Evolutionary conservation across 2,888 invertebrate genomes (phyloP), one percentile per base, ranked within the genome.

Genomic region (Megaustenia siamemsis): DNA sequence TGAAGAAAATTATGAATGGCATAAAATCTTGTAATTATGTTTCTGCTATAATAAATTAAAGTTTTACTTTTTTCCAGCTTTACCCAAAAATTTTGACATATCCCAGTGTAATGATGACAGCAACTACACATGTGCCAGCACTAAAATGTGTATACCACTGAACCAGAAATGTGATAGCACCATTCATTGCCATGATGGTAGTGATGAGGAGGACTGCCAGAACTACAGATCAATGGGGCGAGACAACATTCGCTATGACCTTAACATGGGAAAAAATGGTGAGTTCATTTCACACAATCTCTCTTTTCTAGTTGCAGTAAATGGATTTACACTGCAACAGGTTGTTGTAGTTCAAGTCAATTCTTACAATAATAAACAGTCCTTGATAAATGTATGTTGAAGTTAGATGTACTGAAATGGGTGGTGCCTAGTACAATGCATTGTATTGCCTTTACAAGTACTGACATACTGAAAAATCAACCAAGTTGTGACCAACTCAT

Each of bases 171-270:
- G 91, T 89, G 90, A 91, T 81, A 79, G 87, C 68, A 85, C 66
- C 2, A 85, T 91, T n/a, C 89, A 91, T 53, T 91, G 91, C 56
- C 90, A 91, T 80, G 91, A 91, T 82, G 91, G 91, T 45, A 89
- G 88, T 83, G 91, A 91, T 85, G 91, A 91, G 84, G 84, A 87
- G 35, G 78, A 87, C 75, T 91, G 91, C 66, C 78, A 79, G 2
- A 78, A n/a, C 15, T 40, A 15, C n/a, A 66, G n/a, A 21, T 1
- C 4, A 21, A 4, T 12, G 8, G n/a, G 43, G 40, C 45, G 40
- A 18, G 15, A 38, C 12, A 35, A 60, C 32, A 32, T 78, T 32
- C 78, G 78, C 32, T 78, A 78, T 43, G 78, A 78, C 24, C 63
- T 78, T n/a, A 63, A 32, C 40, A 60, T 35, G 77, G 77, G 77